Evolutionary conservation across 1,140 invertebrate genomes (phyloP).

Genomic region (Eriosoma lanigerum): DNA sequence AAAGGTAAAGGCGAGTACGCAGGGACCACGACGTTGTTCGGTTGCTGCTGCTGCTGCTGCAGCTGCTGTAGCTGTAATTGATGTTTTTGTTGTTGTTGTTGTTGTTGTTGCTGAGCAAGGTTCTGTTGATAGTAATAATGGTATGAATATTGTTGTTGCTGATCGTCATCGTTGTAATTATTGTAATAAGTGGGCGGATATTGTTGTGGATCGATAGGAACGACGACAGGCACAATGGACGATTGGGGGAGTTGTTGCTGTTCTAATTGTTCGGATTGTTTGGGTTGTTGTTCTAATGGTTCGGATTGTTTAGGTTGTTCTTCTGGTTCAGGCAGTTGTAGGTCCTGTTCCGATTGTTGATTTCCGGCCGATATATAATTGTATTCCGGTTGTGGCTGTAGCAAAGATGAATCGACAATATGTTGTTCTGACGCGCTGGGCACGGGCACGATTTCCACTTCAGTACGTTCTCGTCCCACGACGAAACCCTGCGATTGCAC

Average conservation of each 20-base stretch:
- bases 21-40: neutral
- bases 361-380: neutral
- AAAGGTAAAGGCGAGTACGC: neutral
- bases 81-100: neutral
- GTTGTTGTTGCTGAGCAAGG: neutral
- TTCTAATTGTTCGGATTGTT: neutral
- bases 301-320: neutral
- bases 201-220: neutral
- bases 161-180: neutral
- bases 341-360: neutral
- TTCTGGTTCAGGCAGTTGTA: neutral
- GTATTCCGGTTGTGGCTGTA: neutral
- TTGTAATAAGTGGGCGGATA: neutral
- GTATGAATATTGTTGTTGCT: constrained; percentile 7
- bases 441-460: constrained; percentile 4
- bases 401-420: neutral
- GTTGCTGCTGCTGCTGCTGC: neutral
- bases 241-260: neutral
- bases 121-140: constrained; percentile 8
- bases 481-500: neutral
- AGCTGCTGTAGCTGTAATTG: neutral
- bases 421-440: constrained; percentile 32
- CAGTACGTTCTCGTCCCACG: constrained; percentile 22
- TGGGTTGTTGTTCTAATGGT: neutral
- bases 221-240: neutral